Base-by-base conservation (phyloP, 1,140 invertebrate species). In the Bombus picipes region DNA sequence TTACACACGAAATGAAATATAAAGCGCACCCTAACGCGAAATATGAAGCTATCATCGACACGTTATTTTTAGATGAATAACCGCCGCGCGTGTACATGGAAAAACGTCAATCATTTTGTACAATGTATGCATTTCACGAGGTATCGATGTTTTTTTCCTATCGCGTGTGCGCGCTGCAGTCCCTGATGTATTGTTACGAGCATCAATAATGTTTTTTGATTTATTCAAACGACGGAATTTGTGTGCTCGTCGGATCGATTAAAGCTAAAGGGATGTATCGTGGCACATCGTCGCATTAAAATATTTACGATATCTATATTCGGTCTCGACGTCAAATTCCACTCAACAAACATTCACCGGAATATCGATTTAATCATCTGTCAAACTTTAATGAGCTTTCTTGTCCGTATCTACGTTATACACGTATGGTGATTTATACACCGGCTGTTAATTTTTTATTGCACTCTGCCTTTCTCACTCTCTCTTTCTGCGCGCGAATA, bases 271-370 rank as follows among this genome's bases (percentile, higher is more conserved):
- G 66, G 66, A 57, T 32, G 76, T 79, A 84, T 62, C 83, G 88
- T 59, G 88, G 81, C 83, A 83, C 39, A 77, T 86, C 87, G 88
- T 82, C 78, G 75, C 41, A 68, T 88, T 89, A 88, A 89, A 89
- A 89, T 89, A 89, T 89, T 89, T 86, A 89, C 81, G 76, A 79
- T 73, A 81, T 89, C 88, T 86, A 86, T 80, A 88, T 88, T 81
- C 66, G 65, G 59, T 66, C 15, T 13, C 53, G 53, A 77, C 73
- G 77, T 75, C 59, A 53, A 70, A 83, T 81, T 80, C 74, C 82
- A 53, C 28, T 80, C 79, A 65, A 81, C 78, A 81, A 85, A 77
- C 75, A 85, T 85, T 83, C 80, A 65, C 57, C 57, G 32, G 66
- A 47, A 65, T 85, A 86, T 90, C 86, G 89, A 90, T 89, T 85